Evolutionary conservation across 53 echinoderm and acorn worm genomes (phyloP), one percentile per base, ranked within the genome.

Genomic region (Patiria pectinifera): DNA sequence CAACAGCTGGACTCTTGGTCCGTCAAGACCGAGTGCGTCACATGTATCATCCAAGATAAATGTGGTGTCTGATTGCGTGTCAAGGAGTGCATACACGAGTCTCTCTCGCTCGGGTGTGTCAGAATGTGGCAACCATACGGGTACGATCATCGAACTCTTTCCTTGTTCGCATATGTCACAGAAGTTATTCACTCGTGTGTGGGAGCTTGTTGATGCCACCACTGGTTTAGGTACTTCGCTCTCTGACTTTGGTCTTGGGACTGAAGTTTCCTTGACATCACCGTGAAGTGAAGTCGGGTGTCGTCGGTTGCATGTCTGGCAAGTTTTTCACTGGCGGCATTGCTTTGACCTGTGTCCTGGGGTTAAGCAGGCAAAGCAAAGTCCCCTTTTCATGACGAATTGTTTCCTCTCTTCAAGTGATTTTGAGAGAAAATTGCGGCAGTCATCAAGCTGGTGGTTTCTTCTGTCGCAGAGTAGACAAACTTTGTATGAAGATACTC

Each of bases 331-430:
- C 43, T 77, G 59, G 11, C 72, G 49, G 76, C 91, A 95, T 45
- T 93, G 69, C 86, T 83, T 91, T 24, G 92, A 91, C 25, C 69
- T 86, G 72, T 95, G 95, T n/a, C 95, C 95, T 11, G 19, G 22
- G 16, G 79, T 91, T 47, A 95, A 85, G 71, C 93, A 93, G 23
- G 91, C 93, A 83, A 92, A 95, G 71, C 95, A 95, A 24, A 94
- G 91, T 63, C 91, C 85, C 59, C 61, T 93, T 47, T 76, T 77
- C 49, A 48, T 89, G 5, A 90, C 90, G 70, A 93, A 93, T 46
- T 89, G 62, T 82, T 93, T 93, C 48, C 75, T 80, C 69, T 86
- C 45, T 77, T 93, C 89, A 44, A 69, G 76, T 22, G 82, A 48
- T 71, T 80, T 85, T 23, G 78, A 80, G 24, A 45, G 23, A 35